A percentile compares a stretch with the other conserved stretches of the same genome.
Conservation (phyloP, 2,797 vertebrate species). For the Aldrovandia affinis region DNA sequence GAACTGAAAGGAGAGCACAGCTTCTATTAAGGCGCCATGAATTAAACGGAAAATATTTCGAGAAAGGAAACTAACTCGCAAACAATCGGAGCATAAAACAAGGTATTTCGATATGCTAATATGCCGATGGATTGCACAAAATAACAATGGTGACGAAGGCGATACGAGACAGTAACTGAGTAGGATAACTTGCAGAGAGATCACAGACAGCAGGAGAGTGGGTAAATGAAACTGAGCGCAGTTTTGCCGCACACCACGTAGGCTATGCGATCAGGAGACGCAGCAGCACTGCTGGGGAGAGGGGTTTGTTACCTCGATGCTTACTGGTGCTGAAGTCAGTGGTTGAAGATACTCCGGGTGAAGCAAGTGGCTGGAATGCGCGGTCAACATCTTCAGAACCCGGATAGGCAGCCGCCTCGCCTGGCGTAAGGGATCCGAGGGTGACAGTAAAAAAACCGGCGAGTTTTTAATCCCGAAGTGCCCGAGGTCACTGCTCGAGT, state of each 20-base stretch:
- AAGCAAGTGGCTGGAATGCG: constrained; percentile 84
- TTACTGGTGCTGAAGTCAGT: constrained; percentile 86
- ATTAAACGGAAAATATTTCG: neutral
- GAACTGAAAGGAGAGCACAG: neutral
- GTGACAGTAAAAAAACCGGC: constrained; percentile 70
- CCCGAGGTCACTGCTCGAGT: constrained; percentile 44
- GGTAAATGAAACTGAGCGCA: too few species aligned
- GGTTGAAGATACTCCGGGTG: constrained; percentile 93
- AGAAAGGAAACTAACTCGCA: neutral
- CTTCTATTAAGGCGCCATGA: neutral
- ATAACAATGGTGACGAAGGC: neutral
- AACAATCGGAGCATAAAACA: neutral
- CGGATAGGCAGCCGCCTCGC: constrained; percentile 85
- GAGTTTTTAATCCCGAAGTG: constrained; percentile 63
- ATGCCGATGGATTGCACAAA: neutral
- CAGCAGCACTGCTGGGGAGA: neutral
- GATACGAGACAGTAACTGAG: neutral
- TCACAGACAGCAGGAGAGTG: neutral
- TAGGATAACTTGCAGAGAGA: neutral
- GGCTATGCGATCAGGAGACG: neutral
- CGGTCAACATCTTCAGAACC: constrained; percentile 85
- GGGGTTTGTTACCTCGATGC: constrained; percentile 84
- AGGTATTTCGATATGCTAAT: neutral
- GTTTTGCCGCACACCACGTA: neutral
- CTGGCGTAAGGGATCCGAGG: constrained; percentile 84